phyloP scores from a whole-genome alignment of 2,113 vertebrate genomes.

The Piaya cayana region DNA sequence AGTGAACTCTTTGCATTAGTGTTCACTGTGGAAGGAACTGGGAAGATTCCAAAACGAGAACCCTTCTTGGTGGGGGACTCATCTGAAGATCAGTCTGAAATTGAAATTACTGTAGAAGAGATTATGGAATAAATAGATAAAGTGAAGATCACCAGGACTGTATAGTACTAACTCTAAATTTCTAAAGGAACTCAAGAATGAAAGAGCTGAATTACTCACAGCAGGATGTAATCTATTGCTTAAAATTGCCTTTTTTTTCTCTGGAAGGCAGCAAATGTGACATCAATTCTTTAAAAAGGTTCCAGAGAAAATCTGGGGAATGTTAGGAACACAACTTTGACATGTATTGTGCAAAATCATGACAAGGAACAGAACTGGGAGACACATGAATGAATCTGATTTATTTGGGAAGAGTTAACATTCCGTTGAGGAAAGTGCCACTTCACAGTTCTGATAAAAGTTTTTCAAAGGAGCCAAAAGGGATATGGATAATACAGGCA shows the following conservation, averaged over 20 bases:
- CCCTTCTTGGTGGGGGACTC: neutral
- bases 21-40: neutral
- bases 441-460: neutral
- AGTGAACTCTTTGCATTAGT: neutral
- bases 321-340: neutral
- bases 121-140: conserved; percentile 35
- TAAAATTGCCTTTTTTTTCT: conserved; percentile 35
- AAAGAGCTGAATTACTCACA: conserved; percentile 41
- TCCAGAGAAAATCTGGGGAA: neutral
- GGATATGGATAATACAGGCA: neutral
- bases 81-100: conserved; percentile 34
- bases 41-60: conserved; percentile 21
- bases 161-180: neutral
- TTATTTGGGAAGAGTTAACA: neutral
- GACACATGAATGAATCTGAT: neutral
- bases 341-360: neutral
- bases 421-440: neutral
- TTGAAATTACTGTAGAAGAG: conserved; percentile 19
- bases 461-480: neutral
- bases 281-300: neutral
- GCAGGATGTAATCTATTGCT: conserved; percentile 14
- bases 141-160: conserved; percentile 5
- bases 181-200: conserved; percentile 6
- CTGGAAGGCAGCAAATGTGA: neutral
- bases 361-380: neutral